A percentile compares a stretch with the other conserved stretches of the same genome.
These are phyloP conservation scores for Clarias laeviceps DNA, from an alignment of 2,797 vertebrate species.

Conservation along the genomic window DNA sequence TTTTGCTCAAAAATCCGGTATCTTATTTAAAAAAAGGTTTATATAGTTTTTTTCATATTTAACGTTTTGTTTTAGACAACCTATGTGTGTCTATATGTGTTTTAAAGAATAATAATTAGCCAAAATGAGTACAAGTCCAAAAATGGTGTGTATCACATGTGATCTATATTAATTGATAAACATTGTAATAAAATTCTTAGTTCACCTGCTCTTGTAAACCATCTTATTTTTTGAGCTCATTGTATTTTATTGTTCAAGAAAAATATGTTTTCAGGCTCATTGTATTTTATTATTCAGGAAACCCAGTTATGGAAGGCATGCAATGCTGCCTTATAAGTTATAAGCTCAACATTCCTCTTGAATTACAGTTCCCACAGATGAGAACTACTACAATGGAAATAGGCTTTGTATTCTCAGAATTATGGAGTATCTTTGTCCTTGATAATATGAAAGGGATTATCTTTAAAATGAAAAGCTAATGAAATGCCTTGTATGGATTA, in stretches of 20 bases:
- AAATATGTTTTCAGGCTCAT: not conserved
- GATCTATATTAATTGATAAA: not conserved
- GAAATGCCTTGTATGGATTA: not conserved
- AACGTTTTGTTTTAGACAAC: too few species aligned
- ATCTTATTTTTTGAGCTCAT: not conserved
- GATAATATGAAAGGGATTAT: not conserved
- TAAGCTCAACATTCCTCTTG: not conserved
- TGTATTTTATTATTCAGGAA: not conserved
- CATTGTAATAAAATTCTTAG: not conserved
- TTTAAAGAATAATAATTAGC: too few species aligned
- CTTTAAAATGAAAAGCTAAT: conserved; percentile 10
- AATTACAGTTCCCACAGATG: not conserved
- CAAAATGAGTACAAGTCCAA: too few species aligned
- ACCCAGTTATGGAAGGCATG: not conserved
- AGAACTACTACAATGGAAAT: not conserved
- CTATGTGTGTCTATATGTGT: too few species aligned
- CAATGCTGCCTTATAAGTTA: not conserved
- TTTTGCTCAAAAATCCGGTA: too few species aligned
- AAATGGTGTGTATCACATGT: too few species aligned
- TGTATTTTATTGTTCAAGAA: not conserved
- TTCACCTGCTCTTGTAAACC: not conserved
- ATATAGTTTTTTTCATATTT: too few species aligned
- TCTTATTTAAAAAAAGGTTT: too few species aligned
- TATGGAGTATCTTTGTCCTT: not conserved
- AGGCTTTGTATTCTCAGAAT: not conserved